Evolutionary conservation across 2,797 vertebrate genomes (phyloP), one percentile per base, ranked within the genome.

Genomic region (Australoheros facetus): DNA sequence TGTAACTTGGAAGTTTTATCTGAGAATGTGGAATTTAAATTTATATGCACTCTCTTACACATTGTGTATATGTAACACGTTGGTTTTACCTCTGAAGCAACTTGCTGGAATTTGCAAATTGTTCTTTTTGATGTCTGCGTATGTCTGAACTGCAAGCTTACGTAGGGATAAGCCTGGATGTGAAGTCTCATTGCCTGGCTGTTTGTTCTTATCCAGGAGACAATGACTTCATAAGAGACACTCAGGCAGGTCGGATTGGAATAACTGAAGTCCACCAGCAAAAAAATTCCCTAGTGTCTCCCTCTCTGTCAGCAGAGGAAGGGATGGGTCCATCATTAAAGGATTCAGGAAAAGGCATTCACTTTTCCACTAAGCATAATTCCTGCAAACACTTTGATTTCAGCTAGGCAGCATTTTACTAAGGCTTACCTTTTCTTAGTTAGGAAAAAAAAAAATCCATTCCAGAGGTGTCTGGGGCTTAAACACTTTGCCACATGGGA

Each of bases 271-370:
- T 87, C 75, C 9, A 81, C 81, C 79, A 85, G 80, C 77, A 75
- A 83, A 87, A 34, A 69, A 79, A 85, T 78, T 85, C 81, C 81
- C 74, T 23, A 37, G 66, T 86, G 78, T 85, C 76, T 78, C 86
- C 84, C 85, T 88, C 80, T 70, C 75, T 76, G 79, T 86, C 26
- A 75, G 76, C 81, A 86, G 78, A 86, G 82, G 84, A 92, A 89
- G 91, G 87, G 88, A 91, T 91, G 83, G 88, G 85, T 89, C 75
- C 83, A 75, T 90, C 77, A 91, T 85, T 89, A 87, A 87, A 88
- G 79, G 83, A 87, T 85, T 91, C 79, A 89, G 91, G 89, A 91
- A 93, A 88, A 88, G 71, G 48, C 78, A 77, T 87, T 89, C 70
- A 42, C 73, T 85, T 88, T 91, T 91, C 83, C 85, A 82, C 80